Evolutionary conservation across 2,888 invertebrate genomes (phyloP).

Genomic region (Heteropelma amictum): DNA sequence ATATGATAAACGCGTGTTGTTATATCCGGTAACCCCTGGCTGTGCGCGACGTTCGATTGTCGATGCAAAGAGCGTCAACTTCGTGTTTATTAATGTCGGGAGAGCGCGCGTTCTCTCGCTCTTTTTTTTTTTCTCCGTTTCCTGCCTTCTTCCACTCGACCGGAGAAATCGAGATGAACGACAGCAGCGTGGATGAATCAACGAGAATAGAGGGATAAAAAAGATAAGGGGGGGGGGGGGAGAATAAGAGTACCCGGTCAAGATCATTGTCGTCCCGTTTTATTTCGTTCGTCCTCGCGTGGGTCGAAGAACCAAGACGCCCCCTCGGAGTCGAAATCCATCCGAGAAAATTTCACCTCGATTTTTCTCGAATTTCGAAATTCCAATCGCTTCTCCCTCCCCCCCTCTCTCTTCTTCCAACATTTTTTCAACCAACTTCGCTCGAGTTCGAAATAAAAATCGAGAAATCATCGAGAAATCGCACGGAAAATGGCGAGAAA

Average conservation of each 20-base stretch:
- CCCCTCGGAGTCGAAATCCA: neutral
- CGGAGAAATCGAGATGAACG: neutral
- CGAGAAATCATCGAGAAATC: neutral
- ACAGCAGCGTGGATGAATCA: too few relatives aligned
- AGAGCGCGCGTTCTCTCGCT: conserved; percentile 7
- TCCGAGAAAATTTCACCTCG: neutral
- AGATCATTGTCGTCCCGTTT: conserved; percentile 47
- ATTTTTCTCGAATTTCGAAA: neutral
- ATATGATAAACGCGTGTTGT: neutral
- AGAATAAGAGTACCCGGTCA: conserved; percentile 31
- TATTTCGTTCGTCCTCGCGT: conserved; percentile 11
- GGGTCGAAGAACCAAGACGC: conserved; percentile 14
- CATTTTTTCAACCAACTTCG: too few relatives aligned
- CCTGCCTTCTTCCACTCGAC: neutral
- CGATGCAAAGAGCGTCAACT: conserved; percentile 4
- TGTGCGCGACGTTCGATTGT: conserved; percentile 21
- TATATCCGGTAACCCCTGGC: neutral
- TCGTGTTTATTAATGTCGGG: conserved; percentile 44
- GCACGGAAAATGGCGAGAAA: too few relatives aligned
- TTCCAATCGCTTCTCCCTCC: too few relatives aligned
- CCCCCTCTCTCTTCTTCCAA: too few relatives aligned
- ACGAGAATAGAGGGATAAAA: too few relatives aligned
- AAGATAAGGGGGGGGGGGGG: neutral
- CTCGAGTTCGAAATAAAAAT: too few relatives aligned
- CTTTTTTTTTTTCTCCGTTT: conserved; percentile 2